Percentiles rank a stretch among this genome's conserved stretches.
Conservation (phyloP, 2,113 vertebrate species). For the Symphodus melops region DNA sequence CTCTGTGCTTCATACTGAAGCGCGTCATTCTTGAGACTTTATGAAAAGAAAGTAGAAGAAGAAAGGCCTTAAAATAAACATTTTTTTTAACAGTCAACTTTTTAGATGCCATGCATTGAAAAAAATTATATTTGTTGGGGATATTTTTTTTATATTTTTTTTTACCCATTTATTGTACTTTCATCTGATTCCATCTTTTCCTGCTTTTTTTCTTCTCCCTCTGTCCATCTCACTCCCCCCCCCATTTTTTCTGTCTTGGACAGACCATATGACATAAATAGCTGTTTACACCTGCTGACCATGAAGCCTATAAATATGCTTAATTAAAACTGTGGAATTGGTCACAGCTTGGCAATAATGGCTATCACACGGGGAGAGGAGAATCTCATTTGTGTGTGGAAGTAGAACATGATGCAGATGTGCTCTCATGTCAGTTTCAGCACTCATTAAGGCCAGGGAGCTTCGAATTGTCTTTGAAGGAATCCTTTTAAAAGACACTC, state of each 20-base stretch:
- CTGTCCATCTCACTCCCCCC: constrained; percentile 30
- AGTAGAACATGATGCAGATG: constrained; percentile 78
- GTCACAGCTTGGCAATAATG: constrained; percentile 82
- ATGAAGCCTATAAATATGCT: constrained; percentile 78
- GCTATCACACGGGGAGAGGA: constrained; percentile 74
- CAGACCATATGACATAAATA: constrained; percentile 54
- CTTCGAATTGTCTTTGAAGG: constrained; percentile 77
- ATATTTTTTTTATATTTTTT: too few relatives aligned
- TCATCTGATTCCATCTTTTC: too few relatives aligned
- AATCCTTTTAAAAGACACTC: constrained; percentile 79
- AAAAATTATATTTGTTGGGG: too few relatives aligned
- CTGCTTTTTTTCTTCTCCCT: not conserved
- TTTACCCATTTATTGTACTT: too few relatives aligned
- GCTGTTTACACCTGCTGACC: constrained; percentile 79
- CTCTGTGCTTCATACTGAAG: constrained; percentile 32
- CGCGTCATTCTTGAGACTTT: constrained; percentile 1
- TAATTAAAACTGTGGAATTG: constrained; percentile 81
- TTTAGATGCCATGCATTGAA: not conserved
- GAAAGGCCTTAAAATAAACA: constrained; percentile 17
- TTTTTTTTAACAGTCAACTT: constrained; percentile 37
- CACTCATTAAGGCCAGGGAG: constrained; percentile 80
- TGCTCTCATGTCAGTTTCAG: constrained; percentile 76
- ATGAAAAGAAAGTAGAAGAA: not conserved
- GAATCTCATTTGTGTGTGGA: constrained; percentile 77
- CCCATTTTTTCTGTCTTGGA: constrained; percentile 40